phyloP scores from a whole-genome alignment of 1,140 invertebrate genomes.

The Nasonia giraulti region DNA sequence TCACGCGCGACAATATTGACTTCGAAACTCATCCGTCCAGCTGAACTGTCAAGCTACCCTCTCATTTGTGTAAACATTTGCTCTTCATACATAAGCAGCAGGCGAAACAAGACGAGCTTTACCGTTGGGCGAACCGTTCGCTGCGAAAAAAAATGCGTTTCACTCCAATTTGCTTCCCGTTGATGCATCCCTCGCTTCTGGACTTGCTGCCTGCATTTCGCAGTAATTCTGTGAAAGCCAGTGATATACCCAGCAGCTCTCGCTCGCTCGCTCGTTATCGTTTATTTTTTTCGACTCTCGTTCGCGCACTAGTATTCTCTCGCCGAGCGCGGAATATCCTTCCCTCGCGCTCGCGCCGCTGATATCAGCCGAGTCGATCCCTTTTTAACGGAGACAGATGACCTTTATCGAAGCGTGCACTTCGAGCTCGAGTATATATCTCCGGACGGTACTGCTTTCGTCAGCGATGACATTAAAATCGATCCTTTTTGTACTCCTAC shows the following conservation, averaged over 20 bases:
- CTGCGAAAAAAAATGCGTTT: background rate
- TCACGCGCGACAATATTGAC: background rate
- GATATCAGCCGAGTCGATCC: slow-evolving; percentile 61
- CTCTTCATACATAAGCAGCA: background rate
- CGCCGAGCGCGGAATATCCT: slow-evolving; percentile 55
- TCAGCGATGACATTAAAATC: slow-evolving; percentile 45
- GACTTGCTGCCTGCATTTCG: background rate
- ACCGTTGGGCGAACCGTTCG: background rate
- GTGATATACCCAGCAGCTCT: slow-evolving; percentile 29
- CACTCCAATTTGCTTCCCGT: slow-evolving; percentile 23
- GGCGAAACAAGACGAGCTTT: background rate
- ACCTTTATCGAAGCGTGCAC: slow-evolving; percentile 53
- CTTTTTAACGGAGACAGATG: slow-evolving; percentile 67
- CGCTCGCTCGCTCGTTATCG: background rate
- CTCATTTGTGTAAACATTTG: slow-evolving; percentile 44
- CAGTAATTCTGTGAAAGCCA: background rate
- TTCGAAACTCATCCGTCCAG: too few relatives aligned
- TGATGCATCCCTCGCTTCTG: background rate
- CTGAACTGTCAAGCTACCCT: background rate
- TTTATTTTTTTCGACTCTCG: slow-evolving; percentile 15
- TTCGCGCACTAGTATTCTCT: slow-evolving; percentile 42
- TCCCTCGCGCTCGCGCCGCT: slow-evolving; percentile 37
- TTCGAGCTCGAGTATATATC: slow-evolving; percentile 47
- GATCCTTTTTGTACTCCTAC: slow-evolving; percentile 5
- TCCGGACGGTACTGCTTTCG: slow-evolving; percentile 48